Evolutionary conservation across 1,140 invertebrate species (phyloP).

Genomic region (Melipona quadrifasciata): DNA sequence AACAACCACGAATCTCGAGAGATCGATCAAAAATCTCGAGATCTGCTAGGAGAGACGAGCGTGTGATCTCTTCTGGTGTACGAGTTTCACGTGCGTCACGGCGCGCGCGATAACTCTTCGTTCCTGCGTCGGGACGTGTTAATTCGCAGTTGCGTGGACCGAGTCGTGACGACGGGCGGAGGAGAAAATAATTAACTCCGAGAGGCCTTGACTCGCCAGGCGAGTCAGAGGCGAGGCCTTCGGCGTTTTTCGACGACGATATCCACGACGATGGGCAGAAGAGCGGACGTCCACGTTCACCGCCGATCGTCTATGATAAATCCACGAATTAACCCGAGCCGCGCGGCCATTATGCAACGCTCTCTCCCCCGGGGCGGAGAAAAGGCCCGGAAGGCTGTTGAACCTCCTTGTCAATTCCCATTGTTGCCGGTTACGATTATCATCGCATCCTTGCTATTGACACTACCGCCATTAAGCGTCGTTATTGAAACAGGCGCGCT

Average conservation of each 20-base stretch:
- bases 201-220: slow-evolving; percentile 1
- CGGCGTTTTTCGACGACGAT: slow-evolving; percentile 29
- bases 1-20: not conserved
- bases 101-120: slow-evolving; percentile 45
- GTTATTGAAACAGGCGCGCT: slow-evolving; percentile 6
- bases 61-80: too few relatives aligned
- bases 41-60: too few relatives aligned
- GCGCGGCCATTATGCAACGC: slow-evolving; percentile 50
- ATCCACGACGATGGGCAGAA: not conserved
- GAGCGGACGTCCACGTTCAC: not conserved
- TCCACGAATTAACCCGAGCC: slow-evolving; percentile 61
- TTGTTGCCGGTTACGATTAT: slow-evolving; percentile 8
- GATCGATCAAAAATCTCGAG: not conserved
- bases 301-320: slow-evolving; percentile 51
- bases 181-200: slow-evolving; percentile 57
- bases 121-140: slow-evolving; percentile 36
- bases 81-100: not conserved
- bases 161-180: not conserved
- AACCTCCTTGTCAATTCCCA: not conserved
- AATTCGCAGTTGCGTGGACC: slow-evolving; percentile 48
- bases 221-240: too few relatives aligned
- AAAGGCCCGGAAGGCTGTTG: not conserved
- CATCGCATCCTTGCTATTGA: not conserved
- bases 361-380: too few relatives aligned
- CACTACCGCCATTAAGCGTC: slow-evolving; percentile 1